Conservation (phyloP, 1,140 invertebrate genomes). For the Tetragonula clypearis region DNA sequence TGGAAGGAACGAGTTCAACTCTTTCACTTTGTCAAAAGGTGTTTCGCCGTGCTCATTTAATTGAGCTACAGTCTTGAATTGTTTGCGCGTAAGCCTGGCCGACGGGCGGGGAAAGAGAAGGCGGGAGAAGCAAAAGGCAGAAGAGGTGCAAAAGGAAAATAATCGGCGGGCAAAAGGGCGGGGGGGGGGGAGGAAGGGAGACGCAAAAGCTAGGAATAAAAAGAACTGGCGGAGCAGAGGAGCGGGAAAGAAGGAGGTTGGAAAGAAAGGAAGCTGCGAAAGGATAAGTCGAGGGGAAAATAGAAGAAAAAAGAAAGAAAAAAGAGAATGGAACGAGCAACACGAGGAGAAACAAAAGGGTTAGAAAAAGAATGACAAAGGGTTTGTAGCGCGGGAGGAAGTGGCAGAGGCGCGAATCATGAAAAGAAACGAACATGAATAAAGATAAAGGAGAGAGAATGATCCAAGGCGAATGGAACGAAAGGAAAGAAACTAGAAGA, state of each 20-base stretch:
- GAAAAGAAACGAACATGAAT: slow-evolving; percentile 22
- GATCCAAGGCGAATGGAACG: neutral
- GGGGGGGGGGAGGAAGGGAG: neutral
- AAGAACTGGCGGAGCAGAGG: neutral
- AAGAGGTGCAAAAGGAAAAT: neutral
- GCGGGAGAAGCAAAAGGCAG: too few relatives aligned
- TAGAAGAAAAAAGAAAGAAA: too few relatives aligned
- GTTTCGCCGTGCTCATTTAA: neutral
- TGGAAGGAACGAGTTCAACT: neutral
- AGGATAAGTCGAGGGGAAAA: slow-evolving; percentile 15
- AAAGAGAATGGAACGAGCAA: neutral
- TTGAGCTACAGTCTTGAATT: neutral
- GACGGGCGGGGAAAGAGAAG: neutral
- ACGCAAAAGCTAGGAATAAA: neutral
- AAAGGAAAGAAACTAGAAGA: neutral
- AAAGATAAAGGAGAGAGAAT: slow-evolving; percentile 31
- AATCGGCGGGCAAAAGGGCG: neutral
- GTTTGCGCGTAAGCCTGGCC: neutral
- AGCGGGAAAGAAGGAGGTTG: slow-evolving; percentile 14
- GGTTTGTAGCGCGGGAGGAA: slow-evolving; percentile 8
- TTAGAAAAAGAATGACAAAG: slow-evolving; percentile 25
- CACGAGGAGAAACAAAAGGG: neutral
- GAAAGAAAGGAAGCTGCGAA: slow-evolving; percentile 21
- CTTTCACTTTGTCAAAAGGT: neutral
- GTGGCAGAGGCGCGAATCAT: neutral